phyloP scores from a whole-genome alignment of 2,888 invertebrate genomes.

The Hybos culiciformis region DNA sequence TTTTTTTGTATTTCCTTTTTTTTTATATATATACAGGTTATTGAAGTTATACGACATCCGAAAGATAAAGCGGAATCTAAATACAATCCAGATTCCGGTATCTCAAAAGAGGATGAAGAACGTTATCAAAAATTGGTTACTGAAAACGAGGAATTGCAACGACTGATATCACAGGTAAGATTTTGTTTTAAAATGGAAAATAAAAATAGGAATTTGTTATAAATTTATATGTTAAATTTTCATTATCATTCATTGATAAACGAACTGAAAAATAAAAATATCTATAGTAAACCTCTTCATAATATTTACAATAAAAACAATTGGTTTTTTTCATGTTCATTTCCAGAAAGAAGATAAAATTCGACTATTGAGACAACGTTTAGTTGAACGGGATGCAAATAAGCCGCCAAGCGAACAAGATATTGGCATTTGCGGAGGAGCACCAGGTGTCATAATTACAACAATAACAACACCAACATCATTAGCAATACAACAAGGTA shows the following conservation, averaged over 20 bases:
- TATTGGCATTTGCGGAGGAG: slow-evolving; percentile 4
- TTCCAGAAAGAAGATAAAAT: slow-evolving; percentile 80
- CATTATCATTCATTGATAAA: not conserved
- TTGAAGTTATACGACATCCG: slow-evolving; percentile 80
- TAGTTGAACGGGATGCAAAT: slow-evolving; percentile 62
- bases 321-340: slow-evolving; percentile 3
- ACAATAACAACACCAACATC: slow-evolving; percentile 39
- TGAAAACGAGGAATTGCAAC: slow-evolving; percentile 94
- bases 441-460: slow-evolving; percentile 20
- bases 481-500: slow-evolving; percentile 48
- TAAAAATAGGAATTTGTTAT: no score
- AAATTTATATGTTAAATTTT: not conserved
- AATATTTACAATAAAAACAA: not conserved
- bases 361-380: slow-evolving; percentile 61
- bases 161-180: slow-evolving; percentile 79
- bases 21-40: slow-evolving; percentile 40
- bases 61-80: slow-evolving; percentile 78
- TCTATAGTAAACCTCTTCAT: no score
- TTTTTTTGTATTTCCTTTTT: not conserved
- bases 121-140: slow-evolving; percentile 79
- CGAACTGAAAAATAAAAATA: no score
- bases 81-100: slow-evolving; percentile 67
- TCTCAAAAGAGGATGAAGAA: slow-evolving; percentile 88
- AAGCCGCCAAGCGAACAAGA: slow-evolving; percentile 23
- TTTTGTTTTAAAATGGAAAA: not conserved